Evolutionary conservation across 2,113 vertebrate species (phyloP), one percentile per base, ranked within the genome.

Genomic region (Mystacornis crossleyi): DNA sequence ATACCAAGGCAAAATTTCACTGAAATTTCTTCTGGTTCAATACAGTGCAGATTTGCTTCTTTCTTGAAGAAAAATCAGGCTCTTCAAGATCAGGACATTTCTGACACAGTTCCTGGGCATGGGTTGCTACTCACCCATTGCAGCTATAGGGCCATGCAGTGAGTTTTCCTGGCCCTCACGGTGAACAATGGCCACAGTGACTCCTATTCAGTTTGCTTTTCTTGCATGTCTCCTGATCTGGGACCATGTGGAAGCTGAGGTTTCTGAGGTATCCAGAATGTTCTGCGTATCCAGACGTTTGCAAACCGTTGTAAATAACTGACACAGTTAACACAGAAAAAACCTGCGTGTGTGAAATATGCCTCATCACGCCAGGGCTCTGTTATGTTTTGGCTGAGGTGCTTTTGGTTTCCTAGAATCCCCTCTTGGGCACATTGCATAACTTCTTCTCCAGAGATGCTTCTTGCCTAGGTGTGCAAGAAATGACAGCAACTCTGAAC

Each of bases 151-250:
- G 16, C 28, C n/a, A 34, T 42, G 48, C 34, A 67, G 19, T 36
- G 54, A 54, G 4, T 77, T 90, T 8, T 16, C 14, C 24, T 47
- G 36, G 26, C 29, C 7, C 14, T 78, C 25, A 9, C 29, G 57
- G 12, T 20, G 7, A 50, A 14, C 24, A 34, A 6, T 9, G 69
- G 18, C 43, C 45, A 38, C 23, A 12, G 15, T 0, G 0, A 12
- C 20, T 60, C 64, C 28, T 54, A 60, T 69, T 31, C 19, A 13
- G 8, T 20, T 25, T 0, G 0, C 2, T 87, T 84, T 84, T 38
- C 43, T 60, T 77, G 29, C 33, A 12, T 24, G 15, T 18, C 9
- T 79, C 10, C 36, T 60, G 10, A 20, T 34, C 15, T 42, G 29
- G n/a, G 7, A 88, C 8, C 26, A 14, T 0, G 2, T 31, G 51